These are phyloP conservation scores for Neodiprion fabricii DNA, from an alignment of 1,140 invertebrate genomes.

Conservation along the genomic window DNA sequence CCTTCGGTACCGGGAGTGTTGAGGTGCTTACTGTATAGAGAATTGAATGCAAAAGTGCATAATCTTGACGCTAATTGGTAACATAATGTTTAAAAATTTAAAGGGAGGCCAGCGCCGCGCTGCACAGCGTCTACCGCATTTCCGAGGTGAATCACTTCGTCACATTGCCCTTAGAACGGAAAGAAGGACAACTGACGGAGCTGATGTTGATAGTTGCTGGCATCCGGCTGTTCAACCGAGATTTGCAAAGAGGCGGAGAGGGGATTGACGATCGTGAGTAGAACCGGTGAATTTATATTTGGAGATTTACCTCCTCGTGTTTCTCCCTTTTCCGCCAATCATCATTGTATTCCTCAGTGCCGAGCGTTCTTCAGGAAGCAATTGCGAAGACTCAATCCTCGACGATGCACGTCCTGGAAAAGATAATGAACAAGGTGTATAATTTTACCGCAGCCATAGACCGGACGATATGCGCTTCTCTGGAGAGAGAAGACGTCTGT, in stretches of 20 bases:
- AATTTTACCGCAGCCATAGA: constrained; percentile 67
- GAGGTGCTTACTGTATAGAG: constrained; percentile 51
- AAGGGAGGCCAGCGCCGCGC: constrained; percentile 67
- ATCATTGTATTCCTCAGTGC: constrained; percentile 56
- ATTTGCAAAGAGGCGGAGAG: constrained; percentile 70
- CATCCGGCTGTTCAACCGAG: constrained; percentile 72
- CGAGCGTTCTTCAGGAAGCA: constrained; percentile 66
- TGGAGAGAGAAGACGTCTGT: constrained; percentile 49
- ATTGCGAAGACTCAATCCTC: constrained; percentile 60
- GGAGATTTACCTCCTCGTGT: no score
- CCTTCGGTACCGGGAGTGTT: constrained; percentile 61
- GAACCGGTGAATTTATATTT: background rate
- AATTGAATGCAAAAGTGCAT: background rate
- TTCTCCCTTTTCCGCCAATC: background rate
- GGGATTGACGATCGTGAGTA: constrained; percentile 71
- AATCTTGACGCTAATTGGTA: background rate
- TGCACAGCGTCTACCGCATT: constrained; percentile 76
- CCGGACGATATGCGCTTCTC: constrained; percentile 34
- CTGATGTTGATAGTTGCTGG: constrained; percentile 68
- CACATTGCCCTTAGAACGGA: constrained; percentile 61
- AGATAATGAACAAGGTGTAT: constrained; percentile 68
- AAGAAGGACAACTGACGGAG: constrained; percentile 63
- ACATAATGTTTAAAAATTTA: background rate
- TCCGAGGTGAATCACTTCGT: constrained; percentile 73
- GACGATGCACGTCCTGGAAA: constrained; percentile 62